These are phyloP conservation scores for Falco punctatus DNA, from an alignment of 2,113 vertebrate species.

Conservation along the genomic window DNA sequence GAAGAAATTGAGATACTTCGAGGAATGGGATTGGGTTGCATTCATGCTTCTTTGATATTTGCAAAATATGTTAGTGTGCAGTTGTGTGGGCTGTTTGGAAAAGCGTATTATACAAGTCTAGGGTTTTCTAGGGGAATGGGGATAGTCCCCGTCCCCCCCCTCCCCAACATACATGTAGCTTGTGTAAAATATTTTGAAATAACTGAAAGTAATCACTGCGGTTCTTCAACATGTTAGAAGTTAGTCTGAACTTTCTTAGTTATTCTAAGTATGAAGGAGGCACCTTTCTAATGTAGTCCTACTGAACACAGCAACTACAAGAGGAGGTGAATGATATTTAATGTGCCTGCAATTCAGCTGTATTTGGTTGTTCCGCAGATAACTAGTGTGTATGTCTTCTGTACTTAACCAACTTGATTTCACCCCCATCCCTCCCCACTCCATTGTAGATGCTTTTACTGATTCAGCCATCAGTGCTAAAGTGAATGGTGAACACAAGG, in stretches of 20 bases:
- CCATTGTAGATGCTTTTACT: conserved; percentile 91
- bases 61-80: neutral
- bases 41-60: neutral
- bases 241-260: neutral
- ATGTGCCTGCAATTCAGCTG: neutral
- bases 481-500: conserved; percentile 97
- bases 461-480: conserved; percentile 91
- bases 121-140: neutral
- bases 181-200: neutral
- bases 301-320: neutral
- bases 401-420: neutral
- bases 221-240: neutral
- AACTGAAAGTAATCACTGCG: neutral
- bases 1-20: neutral
- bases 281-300: neutral
- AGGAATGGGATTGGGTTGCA: neutral
- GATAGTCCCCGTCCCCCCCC: too few species aligned
- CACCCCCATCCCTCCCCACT: neutral
- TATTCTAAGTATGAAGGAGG: neutral
- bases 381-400: neutral
- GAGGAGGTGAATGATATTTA: neutral
- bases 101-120: neutral
- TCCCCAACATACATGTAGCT: neutral
- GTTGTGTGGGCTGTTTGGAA: neutral
- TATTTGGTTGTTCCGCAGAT: neutral